Base-by-base conservation (phyloP, 2,888 invertebrate genomes). In the Drosophila dives region DNA sequence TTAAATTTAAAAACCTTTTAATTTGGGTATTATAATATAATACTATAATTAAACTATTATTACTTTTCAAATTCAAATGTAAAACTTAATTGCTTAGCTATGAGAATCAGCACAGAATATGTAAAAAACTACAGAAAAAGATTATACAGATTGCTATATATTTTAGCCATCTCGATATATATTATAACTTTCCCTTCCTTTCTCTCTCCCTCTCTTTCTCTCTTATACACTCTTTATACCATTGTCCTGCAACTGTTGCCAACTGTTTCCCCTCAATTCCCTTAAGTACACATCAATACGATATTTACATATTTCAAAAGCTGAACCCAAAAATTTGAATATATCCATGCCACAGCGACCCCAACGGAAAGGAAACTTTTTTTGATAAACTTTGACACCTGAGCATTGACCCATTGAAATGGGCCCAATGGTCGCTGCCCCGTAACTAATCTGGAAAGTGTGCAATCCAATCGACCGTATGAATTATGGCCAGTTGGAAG, bases 401-500 rank as follows among this genome's bases (percentile, higher is more conserved):
- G 73, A 64, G 65, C 65, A 59, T 59, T 79, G 78, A 80, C 77
- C 78, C 77, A 69, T 34, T 23, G 59, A 20, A 50, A 54, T 50
- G 54, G 64, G 58, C 54, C 61, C 23, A 60, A 60, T 65, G 62
- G 53, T 61, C 56, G 64, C 55, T 53, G 62, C 48, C 53, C 63
- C 71, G 65, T 75, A 62, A 64, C 55, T 72, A 79, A 72, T 72
- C 64, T 54, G 50, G 51, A 58, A 75, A 65, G 72, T 80, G 75
- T 65, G 70, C 68, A 72, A 74, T 53, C 74, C 90, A 86, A 86
- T 88, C 83, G 86, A 83, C 77, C 83, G 86, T 81, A 82, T 81
- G 80, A 90, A 79, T 83, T 83, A 89, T 86, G 76, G 71, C 45
- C 75, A 83, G 86, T 75, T 80, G 17, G 40, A 36, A 48, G 3